Base-by-base conservation (phyloP, 2,113 vertebrate species). In the Felis chaus region DNA sequence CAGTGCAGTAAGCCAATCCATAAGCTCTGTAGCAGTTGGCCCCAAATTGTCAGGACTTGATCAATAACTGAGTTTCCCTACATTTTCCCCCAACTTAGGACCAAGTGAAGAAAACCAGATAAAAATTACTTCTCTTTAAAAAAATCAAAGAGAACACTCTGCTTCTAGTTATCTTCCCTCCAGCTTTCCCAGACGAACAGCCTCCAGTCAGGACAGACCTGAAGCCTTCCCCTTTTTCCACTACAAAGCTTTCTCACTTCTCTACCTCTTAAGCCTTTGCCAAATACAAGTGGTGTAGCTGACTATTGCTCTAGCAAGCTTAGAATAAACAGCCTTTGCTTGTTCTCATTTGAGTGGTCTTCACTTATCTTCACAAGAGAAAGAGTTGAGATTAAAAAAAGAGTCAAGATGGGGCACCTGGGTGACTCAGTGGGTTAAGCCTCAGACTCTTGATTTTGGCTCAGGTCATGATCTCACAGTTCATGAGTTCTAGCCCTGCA, bases 201-300 rank as follows among this genome's bases (percentile, higher is more conserved):
- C n/a, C 5, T n/a, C 7, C 36, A 76, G 5, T 0, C 13, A 66
- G n/a, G 4, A 36, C 36, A 27, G 3, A 8, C 7, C 1, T 3
- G 15, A 53, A 63, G 3, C 0, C 33, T 79, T 65, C 4, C 0
- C 3, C 25, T 57, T n/a, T 19, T 48, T 39, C n/a, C 8, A 39
- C 10, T 48, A 0, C 39, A 25, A 33, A 31, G 1, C 23, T 29
- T 18, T 33, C 2, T 9, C 2, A 14, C 7, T 69, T 1, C 0
- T 83, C 63, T 45, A 8, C 0, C 2, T 33, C 23, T 90, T 19
- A 10, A 50, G 29, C 63, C 6, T 31, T 29, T 91, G 4, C 23
- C 18, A 5, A 4, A 7, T 15, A 12, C 10, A 55, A 50, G 41
- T 23, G 27, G 1, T 23, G 45, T 29, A 21, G 5, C 4, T 39